Evolutionary conservation across 2,888 invertebrate genomes (phyloP).

Genomic region (Rhynchonema sp.): DNA sequence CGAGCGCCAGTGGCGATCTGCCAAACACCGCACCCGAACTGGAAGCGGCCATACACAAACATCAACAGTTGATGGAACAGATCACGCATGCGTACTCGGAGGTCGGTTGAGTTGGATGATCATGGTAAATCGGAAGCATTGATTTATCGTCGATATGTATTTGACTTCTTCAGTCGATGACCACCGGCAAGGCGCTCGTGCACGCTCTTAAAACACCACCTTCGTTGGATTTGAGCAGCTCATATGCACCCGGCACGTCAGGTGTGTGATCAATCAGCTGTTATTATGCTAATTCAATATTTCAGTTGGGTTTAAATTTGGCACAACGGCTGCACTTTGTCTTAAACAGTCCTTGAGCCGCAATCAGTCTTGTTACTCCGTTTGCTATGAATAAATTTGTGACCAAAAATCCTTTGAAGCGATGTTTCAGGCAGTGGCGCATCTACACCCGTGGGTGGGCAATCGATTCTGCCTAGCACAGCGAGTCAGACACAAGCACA

Average conservation of each 20-base stretch:
- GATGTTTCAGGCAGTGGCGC: too few relatives aligned
- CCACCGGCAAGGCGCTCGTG: constrained; percentile 32
- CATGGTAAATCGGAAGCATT: constrained; percentile 10
- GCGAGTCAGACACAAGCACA: background rate
- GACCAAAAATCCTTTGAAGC: too few relatives aligned
- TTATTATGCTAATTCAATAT: too few relatives aligned
- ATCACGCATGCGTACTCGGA: constrained; percentile 89
- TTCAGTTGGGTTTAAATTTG: too few relatives aligned
- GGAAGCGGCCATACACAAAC: constrained; percentile 74
- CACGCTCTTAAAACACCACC: constrained; percentile 6
- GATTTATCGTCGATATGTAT: background rate
- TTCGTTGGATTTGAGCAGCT: background rate
- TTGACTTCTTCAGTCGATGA: constrained; percentile 29
- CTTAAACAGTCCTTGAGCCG: too few relatives aligned
- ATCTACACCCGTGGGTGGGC: too few relatives aligned
- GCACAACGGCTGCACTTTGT: too few relatives aligned
- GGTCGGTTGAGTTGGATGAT: constrained; percentile 45
- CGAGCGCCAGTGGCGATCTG: constrained; percentile 23
- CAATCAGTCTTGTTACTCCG: too few relatives aligned
- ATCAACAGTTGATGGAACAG: constrained; percentile 79
- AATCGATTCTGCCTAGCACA: background rate
- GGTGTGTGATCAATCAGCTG: too few relatives aligned
- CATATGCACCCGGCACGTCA: too few relatives aligned
- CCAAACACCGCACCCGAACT: constrained; percentile 59
- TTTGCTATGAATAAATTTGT: too few relatives aligned